Evolutionary conservation across 2,797 vertebrate species (phyloP), one percentile per base, ranked within the genome.

Genomic region (Gallinago stenura): DNA sequence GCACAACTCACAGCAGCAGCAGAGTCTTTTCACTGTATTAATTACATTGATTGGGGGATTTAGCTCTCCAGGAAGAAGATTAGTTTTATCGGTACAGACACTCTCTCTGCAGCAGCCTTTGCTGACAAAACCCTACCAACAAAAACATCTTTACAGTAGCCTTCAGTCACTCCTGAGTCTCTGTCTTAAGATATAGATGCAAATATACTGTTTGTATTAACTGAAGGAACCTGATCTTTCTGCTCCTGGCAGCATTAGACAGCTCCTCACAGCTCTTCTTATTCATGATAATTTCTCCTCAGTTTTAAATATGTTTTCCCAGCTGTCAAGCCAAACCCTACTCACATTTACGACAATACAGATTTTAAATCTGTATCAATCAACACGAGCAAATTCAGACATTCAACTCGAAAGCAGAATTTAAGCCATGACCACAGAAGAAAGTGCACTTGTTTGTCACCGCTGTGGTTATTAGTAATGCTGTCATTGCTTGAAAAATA

Each of bases 301-400:
- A 60, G 28, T 24, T 94, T 91, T 77, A 83, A 85, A 87, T 83
- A 57, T 68, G 53, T 78, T 93, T 81, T 75, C 69, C 58, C 72
- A 88, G 65, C 65, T 64, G 57, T 76, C 88, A 73, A 69, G 58
- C 22, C 68, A 93, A 91, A 43, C 31, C 18, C 48, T 83, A 48
- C 22, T 89, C 79, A 51, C 50, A 35, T 48, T 91, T 82, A 41
- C 7, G n/a, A 77, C 82, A 87, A 77, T 21, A 70, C 24, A 71
- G 66, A 65, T 79, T 83, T 87, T 12, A 77, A 80, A 73, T 50
- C 28, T 75, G 14, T 64, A 86, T 81, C 72, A 75, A 45, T 72
- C 75, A 62, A 58, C 64, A 53, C 50, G 28, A 71, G 28, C 25
- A 37, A 79, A 72, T 94, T 92, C 68, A 90, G 81, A 62, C 48